These are phyloP conservation scores for Cynoglossus semilaevis DNA, from an alignment of 2,113 vertebrate species.

Conservation along the genomic window DNA sequence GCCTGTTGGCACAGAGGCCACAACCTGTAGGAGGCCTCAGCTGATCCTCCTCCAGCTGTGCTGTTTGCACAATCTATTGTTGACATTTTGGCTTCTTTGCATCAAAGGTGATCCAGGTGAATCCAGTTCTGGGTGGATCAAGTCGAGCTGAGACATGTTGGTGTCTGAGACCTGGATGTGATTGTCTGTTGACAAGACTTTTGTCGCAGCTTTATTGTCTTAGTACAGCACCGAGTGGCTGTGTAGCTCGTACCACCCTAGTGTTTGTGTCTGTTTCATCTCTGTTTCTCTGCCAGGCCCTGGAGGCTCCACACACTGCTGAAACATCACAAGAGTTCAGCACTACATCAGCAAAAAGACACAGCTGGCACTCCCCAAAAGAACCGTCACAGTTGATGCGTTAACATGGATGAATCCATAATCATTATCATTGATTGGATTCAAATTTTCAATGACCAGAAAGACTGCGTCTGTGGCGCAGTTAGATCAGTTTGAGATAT, in stretches of 20 bases:
- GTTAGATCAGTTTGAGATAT: no score
- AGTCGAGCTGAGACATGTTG: conserved; percentile 17
- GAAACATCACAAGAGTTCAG: no score
- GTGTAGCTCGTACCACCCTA: neutral
- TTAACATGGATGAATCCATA: no score
- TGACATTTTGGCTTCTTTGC: neutral
- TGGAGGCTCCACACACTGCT: no score
- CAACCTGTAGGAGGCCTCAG: neutral
- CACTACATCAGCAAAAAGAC: no score
- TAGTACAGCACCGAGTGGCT: neutral
- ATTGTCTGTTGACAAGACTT: neutral
- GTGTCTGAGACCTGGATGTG: neutral
- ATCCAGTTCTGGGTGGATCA: neutral
- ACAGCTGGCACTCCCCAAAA: no score
- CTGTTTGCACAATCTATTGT: conserved; percentile 8
- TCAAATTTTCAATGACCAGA: no score
- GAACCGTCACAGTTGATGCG: no score
- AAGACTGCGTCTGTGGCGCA: no score
- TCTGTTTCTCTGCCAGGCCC: no score
- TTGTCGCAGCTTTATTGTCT: neutral
- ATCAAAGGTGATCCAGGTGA: conserved; percentile 5
- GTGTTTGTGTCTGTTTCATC: neutral
- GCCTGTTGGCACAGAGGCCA: no score
- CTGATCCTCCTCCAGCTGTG: neutral
- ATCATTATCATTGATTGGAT: no score